A percentile compares a stretch with the other conserved stretches of the same genome.
Evolutionary conservation across 2,797 vertebrate genomes (phyloP).

Genomic region (Staurois parvus): DNA sequence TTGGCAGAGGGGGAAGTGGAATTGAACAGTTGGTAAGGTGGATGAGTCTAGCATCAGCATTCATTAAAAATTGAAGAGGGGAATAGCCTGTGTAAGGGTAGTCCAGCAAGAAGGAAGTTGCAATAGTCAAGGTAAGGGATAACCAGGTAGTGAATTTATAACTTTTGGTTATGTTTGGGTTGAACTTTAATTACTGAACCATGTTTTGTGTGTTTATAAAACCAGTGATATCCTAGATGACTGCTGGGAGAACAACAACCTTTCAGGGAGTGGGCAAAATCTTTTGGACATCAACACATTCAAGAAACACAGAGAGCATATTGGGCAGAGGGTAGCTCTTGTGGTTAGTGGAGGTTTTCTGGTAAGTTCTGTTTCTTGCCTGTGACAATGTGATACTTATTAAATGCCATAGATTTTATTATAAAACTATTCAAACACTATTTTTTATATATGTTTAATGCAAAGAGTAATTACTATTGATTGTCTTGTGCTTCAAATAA

Average conservation of each 20-base stretch:
- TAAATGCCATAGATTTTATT: background rate
- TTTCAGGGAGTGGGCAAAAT: fast-evolving
- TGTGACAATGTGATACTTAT: background rate
- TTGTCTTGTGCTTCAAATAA: background rate
- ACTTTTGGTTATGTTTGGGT: no score
- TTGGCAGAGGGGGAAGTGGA: no score
- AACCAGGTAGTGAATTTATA: no score
- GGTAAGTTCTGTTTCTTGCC: conserved; percentile 65
- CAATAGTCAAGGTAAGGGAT: no score
- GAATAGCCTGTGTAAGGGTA: no score
- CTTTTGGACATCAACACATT: fast-evolving
- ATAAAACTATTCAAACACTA: no score
- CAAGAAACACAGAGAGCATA: background rate
- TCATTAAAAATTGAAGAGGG: no score
- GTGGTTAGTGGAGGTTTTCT: conserved; percentile 74
- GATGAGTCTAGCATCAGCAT: no score
- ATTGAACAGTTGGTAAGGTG: no score
- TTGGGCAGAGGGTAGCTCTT: conserved; percentile 67
- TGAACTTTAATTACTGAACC: background rate
- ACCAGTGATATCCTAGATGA: conserved; percentile 70
- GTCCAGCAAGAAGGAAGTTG: no score
- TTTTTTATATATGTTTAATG: background rate
- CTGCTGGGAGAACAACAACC: conserved; percentile 63
- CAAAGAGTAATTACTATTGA: background rate
- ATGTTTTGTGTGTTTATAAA: background rate